These are phyloP conservation scores for Castor canadensis DNA, from an alignment of 2,113 vertebrate genomes.

Conservation along the genomic window DNA sequence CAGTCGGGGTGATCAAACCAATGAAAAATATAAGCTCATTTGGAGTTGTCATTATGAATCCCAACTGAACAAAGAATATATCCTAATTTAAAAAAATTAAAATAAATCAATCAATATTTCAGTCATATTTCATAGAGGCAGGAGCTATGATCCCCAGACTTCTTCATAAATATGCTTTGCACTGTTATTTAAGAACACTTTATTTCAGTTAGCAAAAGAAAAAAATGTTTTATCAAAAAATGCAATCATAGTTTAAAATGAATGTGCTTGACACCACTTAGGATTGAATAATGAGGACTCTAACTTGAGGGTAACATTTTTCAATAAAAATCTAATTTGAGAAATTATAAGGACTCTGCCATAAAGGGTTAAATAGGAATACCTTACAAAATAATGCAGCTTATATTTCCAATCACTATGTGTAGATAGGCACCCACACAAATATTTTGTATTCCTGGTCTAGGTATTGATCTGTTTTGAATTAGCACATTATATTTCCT, in stretches of 20 bases:
- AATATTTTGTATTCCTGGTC: neutral
- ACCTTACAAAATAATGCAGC: neutral
- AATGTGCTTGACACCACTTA: constrained; percentile 63
- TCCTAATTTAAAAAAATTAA: too few relatives aligned
- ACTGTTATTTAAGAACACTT: constrained; percentile 49
- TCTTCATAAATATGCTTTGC: neutral
- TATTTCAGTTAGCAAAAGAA: constrained; percentile 17
- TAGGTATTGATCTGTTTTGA: neutral
- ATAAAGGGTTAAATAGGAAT: neutral
- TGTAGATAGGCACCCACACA: neutral
- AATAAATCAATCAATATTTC: too few relatives aligned
- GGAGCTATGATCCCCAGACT: neutral
- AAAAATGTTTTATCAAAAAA: neutral
- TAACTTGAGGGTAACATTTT: neutral
- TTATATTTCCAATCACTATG: neutral
- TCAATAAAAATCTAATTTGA: constrained; percentile 44
- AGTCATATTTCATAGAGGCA: constrained; percentile 32
- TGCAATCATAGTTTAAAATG: constrained; percentile 47
- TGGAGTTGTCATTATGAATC: too few relatives aligned
- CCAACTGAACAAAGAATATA: too few relatives aligned
- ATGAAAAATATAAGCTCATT: too few relatives aligned
- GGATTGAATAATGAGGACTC: constrained; percentile 62
- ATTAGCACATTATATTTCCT: neutral
- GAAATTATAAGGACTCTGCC: neutral
- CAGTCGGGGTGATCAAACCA: too few relatives aligned